These are phyloP conservation scores for Anguilla pacifica DNA, from an alignment of 2,797 vertebrate genomes.

Conservation along the genomic window DNA sequence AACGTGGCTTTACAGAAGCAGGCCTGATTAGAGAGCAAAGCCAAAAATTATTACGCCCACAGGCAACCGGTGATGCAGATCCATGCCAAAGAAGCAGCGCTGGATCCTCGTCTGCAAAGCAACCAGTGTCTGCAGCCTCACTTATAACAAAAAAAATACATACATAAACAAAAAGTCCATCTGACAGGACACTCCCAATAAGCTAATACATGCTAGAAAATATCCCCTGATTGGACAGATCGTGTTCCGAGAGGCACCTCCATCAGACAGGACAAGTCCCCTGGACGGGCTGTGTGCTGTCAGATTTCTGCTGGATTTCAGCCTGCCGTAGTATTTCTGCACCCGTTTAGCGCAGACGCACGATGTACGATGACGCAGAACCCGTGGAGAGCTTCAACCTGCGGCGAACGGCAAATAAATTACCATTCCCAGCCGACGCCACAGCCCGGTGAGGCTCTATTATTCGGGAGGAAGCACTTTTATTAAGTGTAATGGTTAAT, in stretches of 20 bases:
- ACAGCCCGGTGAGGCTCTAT: not conserved
- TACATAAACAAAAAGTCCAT: not conserved
- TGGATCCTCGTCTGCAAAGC: not conserved
- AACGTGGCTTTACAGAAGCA: not conserved
- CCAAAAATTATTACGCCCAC: conserved; percentile 60
- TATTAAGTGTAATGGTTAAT: not conserved
- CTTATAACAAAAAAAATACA: not conserved
- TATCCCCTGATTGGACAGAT: not conserved
- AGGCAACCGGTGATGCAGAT: conserved; percentile 57
- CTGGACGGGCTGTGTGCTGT: not conserved
- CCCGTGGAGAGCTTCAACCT: not conserved
- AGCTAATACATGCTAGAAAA: too few species aligned
- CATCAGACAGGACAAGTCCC: too few species aligned
- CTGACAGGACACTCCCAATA: not conserved
- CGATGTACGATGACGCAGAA: not conserved
- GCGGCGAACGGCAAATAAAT: not conserved
- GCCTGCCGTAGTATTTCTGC: not conserved
- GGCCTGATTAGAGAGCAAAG: conserved; percentile 61
- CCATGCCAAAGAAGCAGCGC: conserved; percentile 36
- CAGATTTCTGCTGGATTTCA: not conserved
- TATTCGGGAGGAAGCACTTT: not conserved
- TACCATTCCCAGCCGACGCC: not conserved
- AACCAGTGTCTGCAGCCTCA: not conserved
- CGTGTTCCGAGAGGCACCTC: not conserved
- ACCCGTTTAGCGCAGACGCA: not conserved